Conservation (phyloP, 2,888 invertebrate genomes). For the Patella caerulea region DNA sequence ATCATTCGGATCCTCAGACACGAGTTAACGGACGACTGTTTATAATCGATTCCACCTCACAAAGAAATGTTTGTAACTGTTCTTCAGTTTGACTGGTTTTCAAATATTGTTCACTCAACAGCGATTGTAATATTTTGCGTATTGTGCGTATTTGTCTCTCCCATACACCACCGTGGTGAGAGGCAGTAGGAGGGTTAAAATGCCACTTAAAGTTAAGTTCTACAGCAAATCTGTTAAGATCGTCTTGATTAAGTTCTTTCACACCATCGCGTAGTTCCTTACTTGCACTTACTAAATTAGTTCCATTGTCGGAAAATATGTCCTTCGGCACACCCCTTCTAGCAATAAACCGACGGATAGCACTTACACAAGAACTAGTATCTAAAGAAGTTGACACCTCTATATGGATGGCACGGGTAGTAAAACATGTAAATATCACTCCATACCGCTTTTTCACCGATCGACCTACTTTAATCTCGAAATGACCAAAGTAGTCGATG, state of each 20-base stretch:
- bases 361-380: neutral
- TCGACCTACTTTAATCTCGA: constrained; percentile 1
- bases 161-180: constrained; percentile 18
- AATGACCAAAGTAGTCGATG: neutral
- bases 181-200: constrained; percentile 16
- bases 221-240: neutral
- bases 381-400: neutral
- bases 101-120: neutral
- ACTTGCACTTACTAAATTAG: constrained; percentile 5
- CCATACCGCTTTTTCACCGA: constrained; percentile 4
- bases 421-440: constrained; percentile 9
- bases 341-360: neutral
- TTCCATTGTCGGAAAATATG: constrained; percentile 11
- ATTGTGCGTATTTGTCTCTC: constrained; percentile 9
- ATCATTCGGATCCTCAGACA: constrained; percentile 26
- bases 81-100: constrained; percentile 24
- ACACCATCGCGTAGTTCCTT: constrained; percentile 13
- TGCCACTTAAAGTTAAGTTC: constrained; percentile 6
- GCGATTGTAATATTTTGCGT: neutral
- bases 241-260: neutral
- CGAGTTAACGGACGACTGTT: constrained; percentile 37
- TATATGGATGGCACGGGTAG: neutral
- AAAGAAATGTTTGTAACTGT: constrained; percentile 33
- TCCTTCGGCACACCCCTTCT: constrained; percentile 11
- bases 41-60: constrained; percentile 35